phyloP scores from a whole-genome alignment of 53 echinoderm and acorn worm species.

The Patiria pectinifera region DNA sequence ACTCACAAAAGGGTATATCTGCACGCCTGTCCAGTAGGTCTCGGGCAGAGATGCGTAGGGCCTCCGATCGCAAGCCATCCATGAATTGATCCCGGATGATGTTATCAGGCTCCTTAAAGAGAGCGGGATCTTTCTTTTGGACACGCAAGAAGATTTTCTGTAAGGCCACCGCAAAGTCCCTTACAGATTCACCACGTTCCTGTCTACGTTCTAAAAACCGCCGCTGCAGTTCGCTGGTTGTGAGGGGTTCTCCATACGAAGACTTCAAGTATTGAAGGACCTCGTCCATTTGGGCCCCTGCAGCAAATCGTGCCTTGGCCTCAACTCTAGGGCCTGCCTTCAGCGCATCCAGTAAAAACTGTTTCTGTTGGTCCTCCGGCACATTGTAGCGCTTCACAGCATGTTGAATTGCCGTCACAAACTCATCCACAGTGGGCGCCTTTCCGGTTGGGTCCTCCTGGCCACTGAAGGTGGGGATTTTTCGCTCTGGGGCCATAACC shows the following conservation, averaged over 20 bases:
- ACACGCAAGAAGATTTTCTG: not conserved
- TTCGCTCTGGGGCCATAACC: not conserved
- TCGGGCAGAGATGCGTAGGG: not conserved
- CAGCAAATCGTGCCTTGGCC: not conserved
- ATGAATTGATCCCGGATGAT: not conserved
- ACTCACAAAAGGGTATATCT: not conserved
- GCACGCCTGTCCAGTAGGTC: slow-evolving; percentile 11
- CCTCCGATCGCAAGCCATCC: not conserved
- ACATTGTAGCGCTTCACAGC: not conserved
- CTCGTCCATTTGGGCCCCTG: not conserved
- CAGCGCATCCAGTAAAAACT: not conserved
- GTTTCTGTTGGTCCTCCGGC: not conserved
- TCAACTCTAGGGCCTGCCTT: not conserved
- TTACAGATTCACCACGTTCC: not conserved
- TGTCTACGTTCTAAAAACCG: not conserved
- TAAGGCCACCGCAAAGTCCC: slow-evolving; percentile 11
- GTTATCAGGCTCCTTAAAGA: slow-evolving; percentile 1
- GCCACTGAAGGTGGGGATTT: not conserved
- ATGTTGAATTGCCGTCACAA: not conserved
- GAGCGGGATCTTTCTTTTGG: slow-evolving; percentile 7
- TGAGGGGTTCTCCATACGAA: not conserved
- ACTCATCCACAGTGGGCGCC: not conserved
- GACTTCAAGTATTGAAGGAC: not conserved
- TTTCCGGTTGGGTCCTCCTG: not conserved
- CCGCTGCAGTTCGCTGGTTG: not conserved